A percentile compares a stretch with the other conserved stretches of the same genome.
Evolutionary conservation across 2,797 vertebrate genomes (phyloP).

Genomic region (Cephalopachus bancanus): DNA sequence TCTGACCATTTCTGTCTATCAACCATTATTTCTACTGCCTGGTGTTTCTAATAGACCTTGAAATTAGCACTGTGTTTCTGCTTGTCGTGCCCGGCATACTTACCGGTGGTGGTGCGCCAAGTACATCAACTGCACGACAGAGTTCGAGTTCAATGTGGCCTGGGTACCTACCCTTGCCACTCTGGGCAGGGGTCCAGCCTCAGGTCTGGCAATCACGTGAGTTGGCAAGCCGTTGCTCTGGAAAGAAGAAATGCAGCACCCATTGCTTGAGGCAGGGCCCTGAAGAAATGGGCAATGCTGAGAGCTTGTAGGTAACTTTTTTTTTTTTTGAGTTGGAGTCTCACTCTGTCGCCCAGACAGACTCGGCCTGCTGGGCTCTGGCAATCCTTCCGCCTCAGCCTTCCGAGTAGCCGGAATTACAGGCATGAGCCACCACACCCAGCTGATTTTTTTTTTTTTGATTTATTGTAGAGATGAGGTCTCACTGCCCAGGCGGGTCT

Average conservation of each 20-base stretch:
- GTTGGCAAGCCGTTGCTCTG: neutral
- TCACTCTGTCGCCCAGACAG: no score
- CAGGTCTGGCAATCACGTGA: neutral
- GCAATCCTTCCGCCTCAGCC: no score
- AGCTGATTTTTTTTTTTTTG: no score
- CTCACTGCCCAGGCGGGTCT: no score
- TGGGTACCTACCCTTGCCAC: constrained; percentile 68
- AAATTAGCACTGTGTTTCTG: constrained; percentile 84
- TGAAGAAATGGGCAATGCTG: neutral
- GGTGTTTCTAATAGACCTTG: constrained; percentile 86
- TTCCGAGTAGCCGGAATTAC: no score
- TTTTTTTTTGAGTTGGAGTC: no score
- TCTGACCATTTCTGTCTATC: constrained; percentile 74
- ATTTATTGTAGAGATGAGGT: no score
- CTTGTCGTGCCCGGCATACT: constrained; percentile 42
- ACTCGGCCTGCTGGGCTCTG: no score
- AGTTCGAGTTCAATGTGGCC: constrained; percentile 74
- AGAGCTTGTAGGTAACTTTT: constrained; percentile 18
- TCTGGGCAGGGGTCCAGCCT: neutral
- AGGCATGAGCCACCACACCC: no score
- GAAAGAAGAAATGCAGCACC: constrained; percentile 61
- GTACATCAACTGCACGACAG: constrained; percentile 48
- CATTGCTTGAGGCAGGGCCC: neutral
- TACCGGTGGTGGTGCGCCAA: constrained; percentile 38
- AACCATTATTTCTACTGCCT: constrained; percentile 66